phyloP scores from a whole-genome alignment of 2,888 invertebrate species.

The Orthosia gracilis region DNA sequence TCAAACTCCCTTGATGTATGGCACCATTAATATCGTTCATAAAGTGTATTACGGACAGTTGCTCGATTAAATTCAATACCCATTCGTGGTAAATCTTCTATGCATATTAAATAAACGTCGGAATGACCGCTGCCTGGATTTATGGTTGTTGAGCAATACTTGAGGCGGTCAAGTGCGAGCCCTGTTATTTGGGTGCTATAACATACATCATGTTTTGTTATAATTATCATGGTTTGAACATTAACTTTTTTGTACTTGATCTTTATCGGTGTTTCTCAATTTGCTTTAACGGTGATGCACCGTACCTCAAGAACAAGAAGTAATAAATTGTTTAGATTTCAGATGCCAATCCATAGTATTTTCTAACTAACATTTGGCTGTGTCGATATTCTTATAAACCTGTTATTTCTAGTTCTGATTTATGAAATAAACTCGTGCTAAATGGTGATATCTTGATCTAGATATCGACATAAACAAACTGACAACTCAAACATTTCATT shows the following conservation, averaged over 20 bases:
- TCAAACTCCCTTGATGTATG: conserved; percentile 68
- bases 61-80: conserved; percentile 89
- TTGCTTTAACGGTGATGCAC: conserved; percentile 4
- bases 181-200: conserved; percentile 57
- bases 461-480: conserved; percentile 24
- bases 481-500: conserved; percentile 12
- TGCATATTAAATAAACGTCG: conserved; percentile 89
- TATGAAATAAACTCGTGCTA: conserved; percentile 1
- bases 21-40: conserved; percentile 80
- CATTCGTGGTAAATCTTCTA: conserved; percentile 87
- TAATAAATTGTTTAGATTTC: not conserved
- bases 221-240: conserved; percentile 46
- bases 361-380: not conserved
- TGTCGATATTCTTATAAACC: not conserved
- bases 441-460: conserved; percentile 4
- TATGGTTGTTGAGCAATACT: conserved; percentile 79
- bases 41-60: conserved; percentile 82
- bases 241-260: conserved; percentile 1
- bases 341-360: not conserved
- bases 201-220: conserved; percentile 54
- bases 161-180: conserved; percentile 63
- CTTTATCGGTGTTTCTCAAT: conserved; percentile 30
- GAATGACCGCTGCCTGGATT: conserved; percentile 82
- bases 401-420: not conserved
- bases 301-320: not conserved